These are phyloP conservation scores for Tryphoninae sp. DNA, from an alignment of 2,888 invertebrate species.

Conservation along the genomic window DNA sequence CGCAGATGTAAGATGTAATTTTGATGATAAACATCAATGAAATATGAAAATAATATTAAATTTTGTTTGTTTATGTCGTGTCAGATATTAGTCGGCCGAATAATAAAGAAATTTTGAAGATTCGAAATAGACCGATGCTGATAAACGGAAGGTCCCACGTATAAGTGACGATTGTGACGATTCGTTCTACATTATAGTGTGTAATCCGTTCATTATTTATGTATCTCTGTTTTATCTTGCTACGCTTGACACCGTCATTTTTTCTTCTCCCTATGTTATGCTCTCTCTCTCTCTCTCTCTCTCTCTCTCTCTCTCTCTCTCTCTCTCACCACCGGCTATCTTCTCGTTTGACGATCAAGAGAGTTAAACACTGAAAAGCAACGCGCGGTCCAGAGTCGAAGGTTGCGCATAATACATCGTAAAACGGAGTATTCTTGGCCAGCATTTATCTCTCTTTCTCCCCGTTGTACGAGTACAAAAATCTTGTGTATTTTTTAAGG, in stretches of 20 bases:
- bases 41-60: too few species aligned
- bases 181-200: constrained; percentile 11
- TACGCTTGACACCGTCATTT: constrained; percentile 19
- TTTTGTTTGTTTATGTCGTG: too few species aligned
- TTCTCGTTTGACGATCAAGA: constrained; percentile 22
- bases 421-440: constrained; percentile 44
- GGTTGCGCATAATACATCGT: constrained; percentile 35
- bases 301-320: not conserved
- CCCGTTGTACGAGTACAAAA: constrained; percentile 22
- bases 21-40: too few species aligned
- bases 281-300: not conserved
- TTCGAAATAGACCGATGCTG: too few species aligned
- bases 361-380: constrained; percentile 36
- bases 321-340: constrained; percentile 2
- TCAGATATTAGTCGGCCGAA: too few species aligned
- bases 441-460: not conserved
- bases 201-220: not conserved
- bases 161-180: too few species aligned
- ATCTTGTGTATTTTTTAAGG: not conserved
- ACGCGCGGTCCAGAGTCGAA: constrained; percentile 56
- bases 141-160: too few species aligned
- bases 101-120: too few species aligned
- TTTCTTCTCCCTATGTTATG: not conserved
- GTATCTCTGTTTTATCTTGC: constrained; percentile 18
- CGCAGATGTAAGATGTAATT: too few species aligned